Conservation (phyloP, 2,797 vertebrate genomes). For the Peromyscus melanophrys region DNA sequence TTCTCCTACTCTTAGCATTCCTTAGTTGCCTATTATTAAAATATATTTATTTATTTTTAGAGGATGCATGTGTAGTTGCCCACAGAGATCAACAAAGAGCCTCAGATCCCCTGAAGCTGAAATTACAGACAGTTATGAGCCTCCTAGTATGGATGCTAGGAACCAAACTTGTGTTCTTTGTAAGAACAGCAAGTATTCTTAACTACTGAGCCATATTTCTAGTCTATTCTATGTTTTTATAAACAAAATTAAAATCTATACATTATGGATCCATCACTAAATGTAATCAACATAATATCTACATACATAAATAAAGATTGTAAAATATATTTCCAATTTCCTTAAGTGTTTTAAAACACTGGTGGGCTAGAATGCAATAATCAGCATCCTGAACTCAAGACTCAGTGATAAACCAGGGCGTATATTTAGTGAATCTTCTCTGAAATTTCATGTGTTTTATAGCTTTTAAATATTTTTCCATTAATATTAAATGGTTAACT, state of each 20-base stretch:
- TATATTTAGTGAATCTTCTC: neutral
- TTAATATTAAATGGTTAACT: neutral
- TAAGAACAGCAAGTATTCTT: neutral
- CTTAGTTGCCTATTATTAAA: neutral
- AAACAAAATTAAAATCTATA: neutral
- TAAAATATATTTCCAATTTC: constrained; percentile 30
- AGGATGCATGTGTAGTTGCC: neutral
- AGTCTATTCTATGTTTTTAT: neutral
- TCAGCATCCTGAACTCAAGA: neutral
- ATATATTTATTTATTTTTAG: neutral
- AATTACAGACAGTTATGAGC: neutral
- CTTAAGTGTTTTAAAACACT: constrained; percentile 39
- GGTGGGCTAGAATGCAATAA: neutral
- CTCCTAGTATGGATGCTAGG: neutral
- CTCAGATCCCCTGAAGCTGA: neutral
- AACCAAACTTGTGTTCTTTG: neutral
- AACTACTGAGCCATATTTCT: neutral
- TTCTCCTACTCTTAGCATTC: neutral
- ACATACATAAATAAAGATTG: neutral
- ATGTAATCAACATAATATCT: neutral
- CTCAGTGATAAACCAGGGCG: neutral
- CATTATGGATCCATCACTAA: neutral
- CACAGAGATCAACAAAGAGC: neutral
- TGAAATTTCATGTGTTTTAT: neutral
- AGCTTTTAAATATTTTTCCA: neutral